phyloP scores from a whole-genome alignment of 1,140 invertebrate species.

The Venustaconcha ellipsiformis region DNA sequence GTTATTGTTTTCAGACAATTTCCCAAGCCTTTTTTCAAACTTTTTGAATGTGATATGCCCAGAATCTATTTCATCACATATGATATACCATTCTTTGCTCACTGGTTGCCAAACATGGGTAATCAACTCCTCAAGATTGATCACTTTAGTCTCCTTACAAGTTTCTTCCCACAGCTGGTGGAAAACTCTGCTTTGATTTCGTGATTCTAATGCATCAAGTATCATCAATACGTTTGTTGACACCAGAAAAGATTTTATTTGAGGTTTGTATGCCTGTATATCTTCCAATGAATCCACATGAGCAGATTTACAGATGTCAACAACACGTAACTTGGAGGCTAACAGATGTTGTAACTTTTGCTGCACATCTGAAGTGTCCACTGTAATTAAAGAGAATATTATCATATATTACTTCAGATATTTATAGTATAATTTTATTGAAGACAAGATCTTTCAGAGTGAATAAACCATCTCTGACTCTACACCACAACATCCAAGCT shows the following conservation, averaged over 20 bases:
- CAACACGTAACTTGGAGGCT: background rate
- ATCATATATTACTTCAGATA: too few relatives aligned
- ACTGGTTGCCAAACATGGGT: slow-evolving; percentile 12
- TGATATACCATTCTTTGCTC: background rate
- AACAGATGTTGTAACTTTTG: background rate
- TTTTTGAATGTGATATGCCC: slow-evolving; percentile 10
- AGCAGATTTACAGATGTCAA: background rate
- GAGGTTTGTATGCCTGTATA: background rate
- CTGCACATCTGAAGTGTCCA: background rate
- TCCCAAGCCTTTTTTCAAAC: slow-evolving; percentile 10
- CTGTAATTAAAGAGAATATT: background rate
- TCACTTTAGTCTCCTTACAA: background rate
- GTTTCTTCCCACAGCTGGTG: slow-evolving; percentile 4
- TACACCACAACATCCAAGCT: too few relatives aligned
- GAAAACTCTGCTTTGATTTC: slow-evolving; percentile 1
- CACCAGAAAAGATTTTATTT: slow-evolving; percentile 1
- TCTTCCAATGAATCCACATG: background rate
- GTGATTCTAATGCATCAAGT: background rate
- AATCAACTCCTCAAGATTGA: background rate
- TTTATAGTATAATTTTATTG: too few relatives aligned
- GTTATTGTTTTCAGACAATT: background rate
- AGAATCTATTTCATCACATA: background rate
- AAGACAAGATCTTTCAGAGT: too few relatives aligned
- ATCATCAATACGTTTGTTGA: background rate
- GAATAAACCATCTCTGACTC: too few relatives aligned